Base-by-base conservation (phyloP, 2,797 vertebrate genomes). In the Falco columbarius region DNA sequence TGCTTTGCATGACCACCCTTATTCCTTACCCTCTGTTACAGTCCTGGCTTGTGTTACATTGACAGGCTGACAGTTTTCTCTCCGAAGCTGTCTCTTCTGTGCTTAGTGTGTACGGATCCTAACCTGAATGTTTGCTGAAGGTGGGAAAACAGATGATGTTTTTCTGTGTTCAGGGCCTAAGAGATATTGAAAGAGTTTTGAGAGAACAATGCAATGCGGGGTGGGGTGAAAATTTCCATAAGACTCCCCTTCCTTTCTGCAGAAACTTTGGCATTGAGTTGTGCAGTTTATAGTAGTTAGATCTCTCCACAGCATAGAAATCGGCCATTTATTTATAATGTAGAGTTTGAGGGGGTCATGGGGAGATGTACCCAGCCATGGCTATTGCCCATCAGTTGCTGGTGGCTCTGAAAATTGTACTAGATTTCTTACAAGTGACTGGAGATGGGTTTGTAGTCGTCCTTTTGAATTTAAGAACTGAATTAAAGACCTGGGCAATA, bases 231-330 rank as follows among this genome's bases (percentile, higher is more conserved):
- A 68, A 22, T 80, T 89, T 96, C 86, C 52, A 3, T 55, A 65
- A 90, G 65, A 32, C 73, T 95, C 47, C 52, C 44, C 63, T 93
- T 92, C 81, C 79, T 95, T 89, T 95, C 51, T 83, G 73, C 44
- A 81, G 74, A 77, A 85, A 40, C 49, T 22, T 87, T 90, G 91
- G 73, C 42, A 6, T 40, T n/a, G 62, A 63, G 32, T 81, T 0
- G 0, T 66, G 52, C 44, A 12, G 47, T 34, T 90, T 68, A 52
- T 54, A 26, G 51, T 68, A 62, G 56, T 34, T 22, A 16, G 13
- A 26, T 23, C 12, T 83, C 40, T 38, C 34, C 42, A 5, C 10
- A 20, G 54, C 36, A 40, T 84, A 59, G 55, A 47, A 84, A 80
- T 89, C 22, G 21, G 63, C 19, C 1, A 7, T 46, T 81, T 54